phyloP scores from a whole-genome alignment of 2,797 vertebrate species.

The Pseudochaenichthys georgianus region DNA sequence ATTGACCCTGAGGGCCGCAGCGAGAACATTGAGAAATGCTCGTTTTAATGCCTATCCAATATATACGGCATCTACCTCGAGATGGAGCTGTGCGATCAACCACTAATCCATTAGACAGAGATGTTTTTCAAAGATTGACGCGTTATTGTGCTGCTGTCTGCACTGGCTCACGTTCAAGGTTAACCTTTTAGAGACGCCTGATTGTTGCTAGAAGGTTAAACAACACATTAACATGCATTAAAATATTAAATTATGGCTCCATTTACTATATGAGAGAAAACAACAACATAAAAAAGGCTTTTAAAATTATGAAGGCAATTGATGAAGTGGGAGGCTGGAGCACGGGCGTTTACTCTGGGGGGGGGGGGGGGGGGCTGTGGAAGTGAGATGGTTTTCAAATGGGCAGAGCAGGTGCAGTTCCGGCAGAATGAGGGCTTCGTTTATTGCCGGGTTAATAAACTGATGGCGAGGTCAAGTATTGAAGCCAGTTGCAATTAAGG shows the following conservation, averaged over 20 bases:
- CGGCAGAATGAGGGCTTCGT: conserved; percentile 58
- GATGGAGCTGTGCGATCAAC: conserved; percentile 90
- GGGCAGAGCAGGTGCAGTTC: conserved; percentile 53
- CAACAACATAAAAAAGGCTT: conserved; percentile 90
- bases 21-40: conserved; percentile 95
- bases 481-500: conserved; percentile 67
- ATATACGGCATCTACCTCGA: conserved; percentile 93
- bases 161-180: conserved; percentile 90
- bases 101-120: conserved; percentile 93
- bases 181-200: conserved; percentile 90
- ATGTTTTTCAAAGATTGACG: conserved; percentile 92
- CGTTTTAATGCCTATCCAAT: conserved; percentile 97
- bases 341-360: conserved; percentile 36
- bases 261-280: conserved; percentile 88
- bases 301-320: conserved; percentile 88
- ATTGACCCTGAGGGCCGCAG: conserved; percentile 92
- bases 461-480: conserved; percentile 72
- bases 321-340: conserved; percentile 73
- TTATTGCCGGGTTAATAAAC: conserved; percentile 77
- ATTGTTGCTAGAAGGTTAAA: conserved; percentile 89
- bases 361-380: conserved; percentile 31
- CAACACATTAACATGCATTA: conserved; percentile 90
- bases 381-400: conserved; percentile 67
- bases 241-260: conserved; percentile 90
- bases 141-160: conserved; percentile 89